These are phyloP conservation scores for Hirtodrosophila confusa DNA, from an alignment of 2,888 invertebrate species.

Conservation along the genomic window DNA sequence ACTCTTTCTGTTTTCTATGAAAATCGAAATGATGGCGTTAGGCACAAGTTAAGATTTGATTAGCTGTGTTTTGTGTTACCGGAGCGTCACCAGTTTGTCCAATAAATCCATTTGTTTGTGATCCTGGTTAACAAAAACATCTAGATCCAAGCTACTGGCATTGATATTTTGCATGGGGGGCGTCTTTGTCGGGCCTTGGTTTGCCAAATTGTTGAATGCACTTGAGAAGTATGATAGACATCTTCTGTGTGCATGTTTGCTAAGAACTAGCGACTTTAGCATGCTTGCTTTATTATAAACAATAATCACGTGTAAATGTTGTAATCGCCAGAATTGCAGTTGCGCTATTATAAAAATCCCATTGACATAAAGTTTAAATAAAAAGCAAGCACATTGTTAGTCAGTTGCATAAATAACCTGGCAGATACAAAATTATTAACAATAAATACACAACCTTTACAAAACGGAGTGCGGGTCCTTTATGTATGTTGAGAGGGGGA, in stretches of 20 bases:
- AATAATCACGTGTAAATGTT: constrained; percentile 26
- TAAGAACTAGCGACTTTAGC: constrained; percentile 43
- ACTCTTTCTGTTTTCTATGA: constrained; percentile 59
- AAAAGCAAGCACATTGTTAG: not conserved
- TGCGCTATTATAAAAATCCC: too few species aligned
- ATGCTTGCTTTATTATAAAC: constrained; percentile 35
- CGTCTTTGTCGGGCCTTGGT: constrained; percentile 22
- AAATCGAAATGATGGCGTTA: not conserved
- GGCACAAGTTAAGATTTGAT: too few species aligned
- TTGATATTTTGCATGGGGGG: constrained; percentile 1
- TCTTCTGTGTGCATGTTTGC: constrained; percentile 35
- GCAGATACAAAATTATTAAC: not conserved
- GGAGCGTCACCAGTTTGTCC: constrained; percentile 52
- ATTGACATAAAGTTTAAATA: not conserved
- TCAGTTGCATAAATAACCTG: not conserved
- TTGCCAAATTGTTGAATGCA: constrained; percentile 58
- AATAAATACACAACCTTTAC: not conserved
- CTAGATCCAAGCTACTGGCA: constrained; percentile 46
- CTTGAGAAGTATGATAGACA: constrained; percentile 61
- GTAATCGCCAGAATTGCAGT: not conserved
- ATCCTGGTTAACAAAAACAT: constrained; percentile 62
- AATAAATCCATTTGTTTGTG: constrained; percentile 58
- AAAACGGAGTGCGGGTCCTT: not conserved
- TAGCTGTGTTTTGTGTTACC: constrained; percentile 27
- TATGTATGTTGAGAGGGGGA: not conserved